phyloP scores from a whole-genome alignment of 1,140 invertebrate genomes.

The Papilio helenus region DNA sequence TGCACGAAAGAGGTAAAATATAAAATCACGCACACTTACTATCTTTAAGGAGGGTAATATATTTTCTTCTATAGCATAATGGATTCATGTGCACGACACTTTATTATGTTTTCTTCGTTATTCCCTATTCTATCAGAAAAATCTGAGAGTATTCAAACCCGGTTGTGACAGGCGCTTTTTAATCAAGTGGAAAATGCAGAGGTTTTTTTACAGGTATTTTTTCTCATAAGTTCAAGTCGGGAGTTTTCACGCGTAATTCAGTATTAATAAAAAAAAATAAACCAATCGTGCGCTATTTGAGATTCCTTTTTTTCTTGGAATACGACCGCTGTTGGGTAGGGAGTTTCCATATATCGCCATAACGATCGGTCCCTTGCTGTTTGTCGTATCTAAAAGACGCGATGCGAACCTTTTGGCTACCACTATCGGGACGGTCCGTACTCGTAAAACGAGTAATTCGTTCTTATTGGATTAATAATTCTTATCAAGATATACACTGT shows the following conservation, averaged over 20 bases:
- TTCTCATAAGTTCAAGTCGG: neutral
- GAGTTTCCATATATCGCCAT: neutral
- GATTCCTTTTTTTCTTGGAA: neutral
- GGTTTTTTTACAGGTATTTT: neutral
- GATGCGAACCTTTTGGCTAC: neutral
- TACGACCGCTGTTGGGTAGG: neutral
- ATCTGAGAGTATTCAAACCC: neutral
- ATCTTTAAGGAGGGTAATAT: neutral
- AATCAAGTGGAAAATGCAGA: neutral
- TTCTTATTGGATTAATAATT: neutral
- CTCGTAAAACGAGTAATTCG: too few relatives aligned
- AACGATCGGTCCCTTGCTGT: neutral
- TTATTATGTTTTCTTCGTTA: neutral
- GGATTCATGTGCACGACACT: neutral
- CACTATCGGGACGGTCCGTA: neutral
- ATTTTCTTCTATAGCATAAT: neutral
- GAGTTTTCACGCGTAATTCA: too few relatives aligned
- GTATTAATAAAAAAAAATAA: too few relatives aligned
- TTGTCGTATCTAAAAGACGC: neutral
- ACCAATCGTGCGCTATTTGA: neutral
- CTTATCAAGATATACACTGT: neutral
- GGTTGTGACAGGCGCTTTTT: neutral
- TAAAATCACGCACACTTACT: neutral
- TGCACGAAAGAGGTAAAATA: neutral
- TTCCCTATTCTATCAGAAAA: neutral